Base-by-base conservation (phyloP, 2,888 invertebrate genomes). In the Pseudococcus jackbeardsleyi region DNA sequence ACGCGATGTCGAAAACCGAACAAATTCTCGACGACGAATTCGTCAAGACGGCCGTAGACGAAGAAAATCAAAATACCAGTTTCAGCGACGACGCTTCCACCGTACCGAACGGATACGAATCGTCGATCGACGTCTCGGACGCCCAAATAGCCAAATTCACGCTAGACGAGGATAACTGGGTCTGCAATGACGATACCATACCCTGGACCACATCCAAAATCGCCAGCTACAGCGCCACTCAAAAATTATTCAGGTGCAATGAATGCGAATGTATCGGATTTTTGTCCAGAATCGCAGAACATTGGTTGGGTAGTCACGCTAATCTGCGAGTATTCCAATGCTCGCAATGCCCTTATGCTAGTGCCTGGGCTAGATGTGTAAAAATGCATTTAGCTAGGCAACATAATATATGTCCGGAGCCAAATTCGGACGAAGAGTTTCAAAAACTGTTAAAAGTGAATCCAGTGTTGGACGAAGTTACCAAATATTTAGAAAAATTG, bases 191-290 rank as follows among this genome's bases (percentile, higher is more conserved):
- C 90, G 95, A 95, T 91, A 93, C 93, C 89, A 93, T 95, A 89
- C 93, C 94, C 89, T 95, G 95, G 95, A 95, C 95, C 89, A 94
- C 95, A 91, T 96, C 96, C 68, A 95, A 95, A 92, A 94, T 96
- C 89, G 96, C 96, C 88, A 94, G 95, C 90, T 96, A 95, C 92
- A 95, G 95, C 92, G 94, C 95, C 2, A 93, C 94, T 89, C 95
- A 95, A 92, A 94, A 95, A 89, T 93, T 95, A 88, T 95, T 95
- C 92, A 93, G 95, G 91, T 95, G 95, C 92, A 93, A 94, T 84
- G 95, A 95, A 91, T 95, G 95, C 92, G 95, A 95, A 91, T 95
- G 95, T 92, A 95, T 95, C 19, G 95, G 95, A 33, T 95, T 95
- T 91, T 92, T 95, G 89, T 94, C 95, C 87, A 93, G 95, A 89